Evolutionary conservation across 2,888 invertebrate species (phyloP), one percentile per base, ranked within the genome.

Genomic region (Phytoseiulus persimilis): DNA sequence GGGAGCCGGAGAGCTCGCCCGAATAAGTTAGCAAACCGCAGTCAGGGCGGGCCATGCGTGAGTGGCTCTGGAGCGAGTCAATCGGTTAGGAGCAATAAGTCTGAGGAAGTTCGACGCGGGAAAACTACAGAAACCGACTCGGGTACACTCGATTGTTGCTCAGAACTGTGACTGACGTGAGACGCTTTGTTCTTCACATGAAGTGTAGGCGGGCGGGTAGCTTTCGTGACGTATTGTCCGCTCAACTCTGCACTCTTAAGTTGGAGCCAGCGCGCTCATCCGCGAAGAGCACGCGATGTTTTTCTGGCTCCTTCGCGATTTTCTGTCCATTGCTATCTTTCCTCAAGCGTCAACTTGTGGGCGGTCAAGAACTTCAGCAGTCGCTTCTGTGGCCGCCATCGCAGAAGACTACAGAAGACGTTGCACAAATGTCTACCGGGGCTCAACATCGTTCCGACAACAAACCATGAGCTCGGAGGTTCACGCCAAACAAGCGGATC

Each of bases 91-190:
- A 2, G 65, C 65, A 65, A 65, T 39, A 39, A 39, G 39, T 39
- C 39, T 3, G 9, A 9, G 9, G 65, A 18, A 65, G 65, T 65
- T 65, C 65, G 28, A 18, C 65, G 65, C 65, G 18, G 28, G 65
- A 65, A 18, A 65, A 65, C 1, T 23, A 65, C 1, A 65, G 18
- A 65, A 65, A 65, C 5, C 65, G 9, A 65, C 65, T 65, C 65
- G 65, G 65, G 65, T 65, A 65, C 65, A 65, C 65, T 65, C 65
- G 65, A 65, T 65, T 65, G 65, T 65, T 65, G 65, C 65, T 65
- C 65, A 28, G 65, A 65, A 65, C 65, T 65, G 65, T 65, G 65
- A 65, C 65, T 65, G 65, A 65, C 65, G 65, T 65, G 65, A 65
- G 65, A 65, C 28, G 65, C 65, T 65, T 65, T 65, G 65, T 65